Evolutionary conservation across 1,140 invertebrate species (phyloP).

Genomic region (Amyelois transitella): DNA sequence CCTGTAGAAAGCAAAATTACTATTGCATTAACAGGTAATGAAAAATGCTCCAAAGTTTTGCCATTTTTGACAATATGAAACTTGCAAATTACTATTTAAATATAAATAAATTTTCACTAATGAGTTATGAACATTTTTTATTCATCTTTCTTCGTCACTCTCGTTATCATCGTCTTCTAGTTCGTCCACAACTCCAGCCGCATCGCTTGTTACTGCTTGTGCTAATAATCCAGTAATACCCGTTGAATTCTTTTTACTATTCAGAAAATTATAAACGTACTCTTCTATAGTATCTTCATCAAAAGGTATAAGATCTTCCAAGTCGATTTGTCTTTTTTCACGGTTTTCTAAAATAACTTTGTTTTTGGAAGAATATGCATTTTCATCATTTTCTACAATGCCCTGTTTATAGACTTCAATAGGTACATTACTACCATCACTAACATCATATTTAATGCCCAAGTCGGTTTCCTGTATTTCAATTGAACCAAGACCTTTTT

Average conservation of each 20-base stretch:
- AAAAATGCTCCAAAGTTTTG: conserved; percentile 10
- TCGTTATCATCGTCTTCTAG: conserved; percentile 38
- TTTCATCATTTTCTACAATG: conserved; percentile 74
- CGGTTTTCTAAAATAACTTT: conserved; percentile 32
- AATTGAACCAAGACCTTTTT: conserved; percentile 56
- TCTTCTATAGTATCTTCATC: conserved; percentile 61
- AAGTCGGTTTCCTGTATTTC: conserved; percentile 75
- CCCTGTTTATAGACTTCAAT: conserved; percentile 76
- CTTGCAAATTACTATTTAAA: not conserved
- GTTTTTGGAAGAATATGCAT: conserved; percentile 52
- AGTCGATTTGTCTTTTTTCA: conserved; percentile 48
- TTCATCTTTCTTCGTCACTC: conserved; percentile 28
- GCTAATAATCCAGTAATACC: conserved; percentile 53
- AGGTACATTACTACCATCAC: conserved; percentile 65
- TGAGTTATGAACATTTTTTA: not conserved
- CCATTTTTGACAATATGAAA: conserved; percentile 34
- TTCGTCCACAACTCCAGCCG: conserved; percentile 33
- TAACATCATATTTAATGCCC: conserved; percentile 74
- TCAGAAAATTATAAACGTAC: conserved; percentile 55
- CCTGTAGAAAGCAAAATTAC: not conserved
- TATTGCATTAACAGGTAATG: conserved; percentile 8
- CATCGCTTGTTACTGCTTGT: conserved; percentile 49
- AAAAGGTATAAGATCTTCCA: conserved; percentile 56
- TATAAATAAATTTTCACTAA: conserved; percentile 21
- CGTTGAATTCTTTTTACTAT: conserved; percentile 47